These are phyloP conservation scores for Harpalus rubripes DNA, from an alignment of 2,888 invertebrate species.

Conservation along the genomic window DNA sequence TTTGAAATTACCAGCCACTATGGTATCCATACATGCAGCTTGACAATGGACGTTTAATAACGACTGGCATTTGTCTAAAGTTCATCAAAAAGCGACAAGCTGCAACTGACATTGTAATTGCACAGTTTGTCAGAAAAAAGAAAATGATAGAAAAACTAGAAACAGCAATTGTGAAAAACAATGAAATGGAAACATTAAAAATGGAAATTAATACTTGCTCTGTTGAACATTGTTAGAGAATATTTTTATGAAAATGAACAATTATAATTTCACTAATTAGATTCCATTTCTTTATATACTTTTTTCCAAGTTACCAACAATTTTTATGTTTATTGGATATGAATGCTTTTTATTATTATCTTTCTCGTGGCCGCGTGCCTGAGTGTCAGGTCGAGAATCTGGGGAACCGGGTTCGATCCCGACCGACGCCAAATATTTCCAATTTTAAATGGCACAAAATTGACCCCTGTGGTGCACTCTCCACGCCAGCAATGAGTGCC, in stretches of 20 bases:
- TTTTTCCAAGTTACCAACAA: too few species aligned
- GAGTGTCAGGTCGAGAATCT: too few species aligned
- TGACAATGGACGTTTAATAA: constrained; percentile 48
- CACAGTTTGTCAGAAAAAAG: constrained; percentile 1
- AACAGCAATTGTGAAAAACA: neutral
- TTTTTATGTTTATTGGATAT: too few species aligned
- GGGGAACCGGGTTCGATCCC: too few species aligned
- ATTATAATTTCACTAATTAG: neutral
- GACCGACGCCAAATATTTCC: too few species aligned
- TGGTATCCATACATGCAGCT: constrained; percentile 19
- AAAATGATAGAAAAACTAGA: neutral
- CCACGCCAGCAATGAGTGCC: too few species aligned
- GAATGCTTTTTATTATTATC: too few species aligned
- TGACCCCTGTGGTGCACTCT: too few species aligned
- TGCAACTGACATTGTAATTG: neutral
- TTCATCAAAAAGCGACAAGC: constrained; percentile 24
- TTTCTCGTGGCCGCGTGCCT: too few species aligned
- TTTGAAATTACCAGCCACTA: constrained; percentile 52
- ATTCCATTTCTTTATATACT: neutral
- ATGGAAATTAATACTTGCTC: constrained; percentile 14
- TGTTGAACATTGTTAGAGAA: neutral
- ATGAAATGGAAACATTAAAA: constrained; percentile 10
- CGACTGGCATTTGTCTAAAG: constrained; percentile 29
- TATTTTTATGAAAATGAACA: neutral
- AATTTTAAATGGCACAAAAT: too few species aligned